Conservation (phyloP, 2,797 vertebrate genomes). For the Alcedo atthis region DNA sequence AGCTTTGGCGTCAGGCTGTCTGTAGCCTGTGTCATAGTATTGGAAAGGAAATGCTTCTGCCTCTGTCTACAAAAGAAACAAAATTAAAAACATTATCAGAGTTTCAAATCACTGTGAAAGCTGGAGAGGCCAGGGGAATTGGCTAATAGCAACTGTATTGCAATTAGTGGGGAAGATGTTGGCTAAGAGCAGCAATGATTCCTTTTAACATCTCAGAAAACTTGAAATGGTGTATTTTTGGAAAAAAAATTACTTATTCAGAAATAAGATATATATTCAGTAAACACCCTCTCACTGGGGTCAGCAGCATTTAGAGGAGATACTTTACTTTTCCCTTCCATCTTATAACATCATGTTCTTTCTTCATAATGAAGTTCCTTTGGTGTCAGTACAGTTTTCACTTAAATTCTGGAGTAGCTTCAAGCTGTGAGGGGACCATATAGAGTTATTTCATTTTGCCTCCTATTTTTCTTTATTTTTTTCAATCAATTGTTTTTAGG, state of each 20-base stretch:
- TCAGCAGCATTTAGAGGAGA: neutral
- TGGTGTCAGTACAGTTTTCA: neutral
- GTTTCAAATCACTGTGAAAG: conserved; percentile 25
- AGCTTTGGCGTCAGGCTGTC: conserved; percentile 64
- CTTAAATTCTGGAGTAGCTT: neutral
- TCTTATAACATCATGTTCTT: neutral
- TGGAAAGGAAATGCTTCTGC: conserved; percentile 48
- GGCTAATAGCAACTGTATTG: conserved; percentile 7
- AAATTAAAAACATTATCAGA: conserved; percentile 18
- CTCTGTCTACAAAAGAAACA: conserved; percentile 12
- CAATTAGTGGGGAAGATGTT: neutral
- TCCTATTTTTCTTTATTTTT: neutral
- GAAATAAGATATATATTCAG: neutral
- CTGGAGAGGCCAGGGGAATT: neutral
- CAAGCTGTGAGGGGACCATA: neutral
- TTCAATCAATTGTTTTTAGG: neutral
- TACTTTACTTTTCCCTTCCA: neutral
- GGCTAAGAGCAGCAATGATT: neutral
- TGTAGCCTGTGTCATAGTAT: conserved; percentile 27
- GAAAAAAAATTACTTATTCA: neutral
- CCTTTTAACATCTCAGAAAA: neutral
- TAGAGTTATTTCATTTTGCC: neutral
- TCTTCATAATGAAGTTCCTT: neutral
- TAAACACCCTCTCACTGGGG: neutral
- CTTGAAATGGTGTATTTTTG: neutral